Conservation (phyloP, 2,113 vertebrate species). For the Hucho hucho region DNA sequence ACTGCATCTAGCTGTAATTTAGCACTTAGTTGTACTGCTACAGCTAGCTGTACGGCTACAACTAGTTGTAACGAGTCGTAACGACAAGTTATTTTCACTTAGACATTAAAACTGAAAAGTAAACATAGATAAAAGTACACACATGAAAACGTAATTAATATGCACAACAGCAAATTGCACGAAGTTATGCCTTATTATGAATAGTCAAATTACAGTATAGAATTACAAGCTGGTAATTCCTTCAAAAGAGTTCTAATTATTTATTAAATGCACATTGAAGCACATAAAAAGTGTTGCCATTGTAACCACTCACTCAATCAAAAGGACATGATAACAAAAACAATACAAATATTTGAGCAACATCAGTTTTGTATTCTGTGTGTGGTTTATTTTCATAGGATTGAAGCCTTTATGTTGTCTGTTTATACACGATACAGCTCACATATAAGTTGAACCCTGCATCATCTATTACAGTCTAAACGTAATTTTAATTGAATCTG, state of each 20-base stretch:
- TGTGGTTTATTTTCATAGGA: slow-evolving; percentile 23
- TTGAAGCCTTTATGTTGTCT: slow-evolving; percentile 56
- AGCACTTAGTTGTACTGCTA: not conserved
- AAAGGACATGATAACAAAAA: slow-evolving; percentile 27
- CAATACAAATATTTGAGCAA: not conserved
- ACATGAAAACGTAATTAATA: slow-evolving; percentile 38
- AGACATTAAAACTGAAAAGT: not conserved
- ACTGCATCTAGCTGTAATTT: too few relatives aligned
- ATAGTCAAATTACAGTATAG: slow-evolving; percentile 50
- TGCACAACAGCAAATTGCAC: slow-evolving; percentile 30
- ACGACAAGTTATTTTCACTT: not conserved
- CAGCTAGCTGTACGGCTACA: not conserved
- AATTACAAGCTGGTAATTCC: slow-evolving; percentile 61
- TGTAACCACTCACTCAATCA: slow-evolving; percentile 45
- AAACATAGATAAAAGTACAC: not conserved
- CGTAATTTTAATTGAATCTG: slow-evolving; percentile 94
- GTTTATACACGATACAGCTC: slow-evolving; percentile 71
- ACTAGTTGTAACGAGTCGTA: not conserved
- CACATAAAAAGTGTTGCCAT: slow-evolving; percentile 38
- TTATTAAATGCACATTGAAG: slow-evolving; percentile 51
- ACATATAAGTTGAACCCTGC: slow-evolving; percentile 70
- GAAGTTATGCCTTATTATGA: slow-evolving; percentile 31
- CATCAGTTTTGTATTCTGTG: slow-evolving; percentile 21
- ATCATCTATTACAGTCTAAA: slow-evolving; percentile 90
- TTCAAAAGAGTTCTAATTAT: slow-evolving; percentile 61